These are phyloP conservation scores for Pedetes capensis DNA, from an alignment of 2,113 vertebrate genomes.

Conservation along the genomic window DNA sequence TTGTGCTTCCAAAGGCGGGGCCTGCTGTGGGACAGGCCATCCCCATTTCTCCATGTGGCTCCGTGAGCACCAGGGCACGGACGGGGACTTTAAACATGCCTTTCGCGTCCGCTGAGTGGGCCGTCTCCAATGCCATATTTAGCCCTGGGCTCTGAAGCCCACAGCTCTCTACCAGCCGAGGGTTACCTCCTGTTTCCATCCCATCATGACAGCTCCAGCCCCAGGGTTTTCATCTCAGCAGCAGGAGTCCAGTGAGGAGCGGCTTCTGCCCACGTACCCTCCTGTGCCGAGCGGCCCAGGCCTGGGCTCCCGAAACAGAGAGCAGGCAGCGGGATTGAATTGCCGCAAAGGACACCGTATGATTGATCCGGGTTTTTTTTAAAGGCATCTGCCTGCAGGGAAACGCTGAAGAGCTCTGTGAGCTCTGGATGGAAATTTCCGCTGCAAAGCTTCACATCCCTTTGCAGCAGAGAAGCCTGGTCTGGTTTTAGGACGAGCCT, in stretches of 20 bases:
- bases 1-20: rapidly evolving
- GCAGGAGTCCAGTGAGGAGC: slow-evolving; percentile 36
- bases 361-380: slow-evolving; percentile 55
- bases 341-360: slow-evolving; percentile 34
- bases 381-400: slow-evolving; percentile 44
- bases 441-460: not conserved
- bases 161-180: slow-evolving; percentile 19
- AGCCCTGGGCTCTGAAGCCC: not conserved
- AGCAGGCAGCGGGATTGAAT: slow-evolving; percentile 5
- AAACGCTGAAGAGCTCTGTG: not conserved
- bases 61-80: not conserved
- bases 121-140: not conserved
- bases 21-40: rapidly evolving
- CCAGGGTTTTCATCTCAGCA: slow-evolving; percentile 47
- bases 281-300: not conserved
- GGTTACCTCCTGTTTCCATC: slow-evolving; percentile 45
- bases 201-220: slow-evolving; percentile 33
- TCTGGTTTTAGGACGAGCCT: not conserved
- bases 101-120: not conserved
- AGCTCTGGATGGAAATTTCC: slow-evolving; percentile 61
- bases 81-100: not conserved
- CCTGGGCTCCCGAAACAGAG: slow-evolving; percentile 33
- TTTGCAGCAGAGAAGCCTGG: not conserved
- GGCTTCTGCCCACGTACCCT: slow-evolving; percentile 68
- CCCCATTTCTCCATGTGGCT: not conserved